Percentiles rank a stretch among this genome's conserved stretches.
Conservation (phyloP, 2,113 vertebrate species). For the Lepisosteus osseus region DNA sequence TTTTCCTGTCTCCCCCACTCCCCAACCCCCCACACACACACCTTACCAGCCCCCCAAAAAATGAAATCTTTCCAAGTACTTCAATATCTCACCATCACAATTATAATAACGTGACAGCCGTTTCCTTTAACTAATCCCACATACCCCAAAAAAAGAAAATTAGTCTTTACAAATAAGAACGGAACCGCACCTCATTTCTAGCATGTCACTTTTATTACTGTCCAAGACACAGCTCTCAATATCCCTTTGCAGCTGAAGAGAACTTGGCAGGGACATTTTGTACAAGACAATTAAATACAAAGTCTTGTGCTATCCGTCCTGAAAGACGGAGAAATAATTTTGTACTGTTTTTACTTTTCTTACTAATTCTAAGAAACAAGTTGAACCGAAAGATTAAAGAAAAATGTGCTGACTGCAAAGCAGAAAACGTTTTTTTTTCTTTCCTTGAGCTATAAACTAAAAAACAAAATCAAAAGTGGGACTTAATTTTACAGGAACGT, state of each 20-base stretch:
- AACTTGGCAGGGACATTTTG: slow-evolving; percentile 1
- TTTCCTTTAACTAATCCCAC: slow-evolving; percentile 9
- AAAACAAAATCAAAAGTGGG: no score
- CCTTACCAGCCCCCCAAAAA: background rate
- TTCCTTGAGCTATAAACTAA: no score
- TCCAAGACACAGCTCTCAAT: background rate
- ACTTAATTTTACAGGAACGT: no score
- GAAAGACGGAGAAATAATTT: background rate
- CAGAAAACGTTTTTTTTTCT: no score
- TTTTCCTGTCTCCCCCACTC: background rate
- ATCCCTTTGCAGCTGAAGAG: background rate
- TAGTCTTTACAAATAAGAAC: background rate
- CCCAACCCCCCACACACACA: no score
- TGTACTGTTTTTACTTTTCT: background rate
- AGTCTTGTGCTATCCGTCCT: background rate
- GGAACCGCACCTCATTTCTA: background rate
- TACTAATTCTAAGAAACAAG: background rate
- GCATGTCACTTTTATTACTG: background rate
- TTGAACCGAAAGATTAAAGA: no score
- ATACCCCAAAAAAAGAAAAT: background rate
- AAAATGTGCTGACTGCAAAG: no score
- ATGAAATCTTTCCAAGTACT: background rate
- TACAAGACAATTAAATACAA: background rate
- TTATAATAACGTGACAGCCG: slow-evolving; percentile 2
- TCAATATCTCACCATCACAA: slow-evolving; percentile 1